phyloP scores from a whole-genome alignment of 2,888 invertebrate genomes.

The Lasioglossum lativentre region DNA sequence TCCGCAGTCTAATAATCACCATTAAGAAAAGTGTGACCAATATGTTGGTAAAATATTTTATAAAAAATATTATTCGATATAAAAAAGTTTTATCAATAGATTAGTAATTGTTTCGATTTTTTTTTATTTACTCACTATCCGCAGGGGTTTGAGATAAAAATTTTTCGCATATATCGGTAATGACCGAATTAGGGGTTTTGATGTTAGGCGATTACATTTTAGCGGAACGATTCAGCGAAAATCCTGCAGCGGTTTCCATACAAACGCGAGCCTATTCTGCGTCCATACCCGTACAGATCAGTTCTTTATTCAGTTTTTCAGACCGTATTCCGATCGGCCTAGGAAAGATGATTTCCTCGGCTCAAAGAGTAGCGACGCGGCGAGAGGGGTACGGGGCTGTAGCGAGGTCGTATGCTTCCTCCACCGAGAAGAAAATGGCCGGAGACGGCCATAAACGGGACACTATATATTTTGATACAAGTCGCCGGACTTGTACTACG shows the following conservation, averaged over 20 bases:
- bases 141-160: too few species aligned
- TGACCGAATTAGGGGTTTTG: too few species aligned
- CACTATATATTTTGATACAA: conserved; percentile 47
- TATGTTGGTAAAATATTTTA: too few species aligned
- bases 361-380: background rate
- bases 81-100: too few species aligned
- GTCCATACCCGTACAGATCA: background rate
- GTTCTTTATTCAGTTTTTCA: background rate
- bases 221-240: background rate
- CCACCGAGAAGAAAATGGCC: background rate
- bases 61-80: too few species aligned
- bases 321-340: conserved; percentile 5
- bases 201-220: too few species aligned
- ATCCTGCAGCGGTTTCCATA: background rate
- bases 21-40: too few species aligned
- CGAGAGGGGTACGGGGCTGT: background rate
- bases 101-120: too few species aligned
- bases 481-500: conserved; percentile 20
- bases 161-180: too few species aligned
- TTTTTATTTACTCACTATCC: too few species aligned
- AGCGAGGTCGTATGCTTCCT: background rate
- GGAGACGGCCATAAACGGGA: conserved; percentile 27
- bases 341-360: conserved; percentile 23
- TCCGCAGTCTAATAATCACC: too few species aligned
- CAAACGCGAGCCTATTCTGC: background rate